phyloP scores from a whole-genome alignment of 2,113 vertebrate species.

The Silurus glanis region DNA sequence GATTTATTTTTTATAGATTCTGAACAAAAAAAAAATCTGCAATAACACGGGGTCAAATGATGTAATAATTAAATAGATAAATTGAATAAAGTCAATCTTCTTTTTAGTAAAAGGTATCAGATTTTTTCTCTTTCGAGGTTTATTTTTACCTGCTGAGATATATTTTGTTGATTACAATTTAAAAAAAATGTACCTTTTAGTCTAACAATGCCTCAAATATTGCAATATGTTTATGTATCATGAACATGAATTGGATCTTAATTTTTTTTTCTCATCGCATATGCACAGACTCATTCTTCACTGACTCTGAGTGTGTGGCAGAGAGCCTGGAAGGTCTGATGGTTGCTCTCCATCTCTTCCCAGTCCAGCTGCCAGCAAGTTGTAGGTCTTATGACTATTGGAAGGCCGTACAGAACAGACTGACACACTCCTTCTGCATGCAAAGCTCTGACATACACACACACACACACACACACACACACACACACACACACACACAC shows the following conservation, averaged over 20 bases:
- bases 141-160: neutral
- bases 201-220: neutral
- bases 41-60: neutral
- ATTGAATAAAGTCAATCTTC: neutral
- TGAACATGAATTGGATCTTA: neutral
- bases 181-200: neutral
- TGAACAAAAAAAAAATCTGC: neutral
- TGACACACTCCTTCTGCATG: slow-evolving; percentile 83
- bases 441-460: slow-evolving; percentile 74
- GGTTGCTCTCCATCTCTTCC: slow-evolving; percentile 92
- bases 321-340: slow-evolving; percentile 86
- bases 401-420: slow-evolving; percentile 85
- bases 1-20: neutral
- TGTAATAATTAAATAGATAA: neutral
- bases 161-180: neutral
- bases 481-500: no score
- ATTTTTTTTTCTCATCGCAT: neutral
- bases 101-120: neutral
- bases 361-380: slow-evolving; percentile 93
- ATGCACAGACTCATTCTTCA: slow-evolving; percentile 23
- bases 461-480: slow-evolving; percentile 17
- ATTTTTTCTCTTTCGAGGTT: no score
- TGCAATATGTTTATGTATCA: neutral
- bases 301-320: slow-evolving; percentile 85
- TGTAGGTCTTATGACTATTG: slow-evolving; percentile 85